Percentiles rank a stretch among this genome's conserved stretches.
phyloP scores from a whole-genome alignment of 2,113 vertebrate genomes.

The Dipodomys ordii region DNA sequence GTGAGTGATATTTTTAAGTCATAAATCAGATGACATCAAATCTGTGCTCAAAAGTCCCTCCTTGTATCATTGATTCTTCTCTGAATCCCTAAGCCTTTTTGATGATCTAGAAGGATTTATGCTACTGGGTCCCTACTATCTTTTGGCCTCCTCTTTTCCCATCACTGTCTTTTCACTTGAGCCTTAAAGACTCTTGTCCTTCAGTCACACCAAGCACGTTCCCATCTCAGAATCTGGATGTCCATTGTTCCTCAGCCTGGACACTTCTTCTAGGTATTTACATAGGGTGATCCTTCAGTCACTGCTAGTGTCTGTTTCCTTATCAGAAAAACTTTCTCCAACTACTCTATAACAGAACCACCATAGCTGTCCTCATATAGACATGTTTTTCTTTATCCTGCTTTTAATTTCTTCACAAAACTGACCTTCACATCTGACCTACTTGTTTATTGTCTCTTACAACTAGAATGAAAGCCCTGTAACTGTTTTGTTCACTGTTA shows the following conservation, averaged over 20 bases:
- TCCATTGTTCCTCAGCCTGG: background rate
- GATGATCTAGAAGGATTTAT: background rate
- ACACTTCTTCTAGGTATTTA: background rate
- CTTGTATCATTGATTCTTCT: background rate
- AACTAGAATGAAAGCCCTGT: conserved; percentile 2
- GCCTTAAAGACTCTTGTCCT: background rate
- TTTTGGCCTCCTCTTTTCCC: background rate
- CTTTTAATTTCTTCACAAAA: conserved; percentile 18
- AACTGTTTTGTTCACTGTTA: background rate
- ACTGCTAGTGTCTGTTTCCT: background rate
- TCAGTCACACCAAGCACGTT: background rate
- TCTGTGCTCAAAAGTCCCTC: background rate
- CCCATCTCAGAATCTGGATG: background rate
- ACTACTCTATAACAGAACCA: background rate
- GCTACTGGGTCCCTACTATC: background rate
- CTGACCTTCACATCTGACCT: background rate
- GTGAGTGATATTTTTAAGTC: background rate
- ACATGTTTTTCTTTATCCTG: background rate
- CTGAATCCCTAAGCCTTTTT: background rate
- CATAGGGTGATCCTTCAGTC: background rate
- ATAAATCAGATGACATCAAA: background rate
- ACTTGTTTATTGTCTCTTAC: background rate
- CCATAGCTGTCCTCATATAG: background rate
- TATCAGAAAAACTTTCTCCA: background rate
- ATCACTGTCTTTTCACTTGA: background rate